Conservation (phyloP, 2,113 vertebrate genomes). For the Xiphorhynchus elegans region DNA sequence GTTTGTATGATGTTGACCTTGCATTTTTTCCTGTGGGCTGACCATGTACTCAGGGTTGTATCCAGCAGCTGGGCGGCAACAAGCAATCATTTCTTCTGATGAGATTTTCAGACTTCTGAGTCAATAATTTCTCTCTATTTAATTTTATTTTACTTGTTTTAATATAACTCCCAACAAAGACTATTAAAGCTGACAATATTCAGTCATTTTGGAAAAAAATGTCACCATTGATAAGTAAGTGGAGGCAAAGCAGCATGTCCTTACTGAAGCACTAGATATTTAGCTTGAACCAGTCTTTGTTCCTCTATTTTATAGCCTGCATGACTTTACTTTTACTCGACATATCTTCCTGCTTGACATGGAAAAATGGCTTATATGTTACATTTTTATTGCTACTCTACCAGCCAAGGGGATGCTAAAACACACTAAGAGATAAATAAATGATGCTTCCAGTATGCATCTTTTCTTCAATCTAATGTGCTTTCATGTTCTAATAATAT, state of each 20-base stretch:
- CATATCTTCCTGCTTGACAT: background rate
- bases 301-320: background rate
- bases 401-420: background rate
- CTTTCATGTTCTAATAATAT: slow-evolving; percentile 10
- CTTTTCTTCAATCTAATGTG: background rate
- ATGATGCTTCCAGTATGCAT: background rate
- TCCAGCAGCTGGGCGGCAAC: background rate
- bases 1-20: background rate
- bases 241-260: background rate
- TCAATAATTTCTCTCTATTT: background rate
- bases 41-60: background rate
- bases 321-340: background rate
- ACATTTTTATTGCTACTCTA: slow-evolving; percentile 10
- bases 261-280: background rate
- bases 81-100: background rate
- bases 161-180: background rate
- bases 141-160: background rate
- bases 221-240: background rate
- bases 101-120: background rate
- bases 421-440: background rate
- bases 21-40: background rate
- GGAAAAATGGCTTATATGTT: background rate
- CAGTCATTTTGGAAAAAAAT: background rate
- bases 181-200: background rate
- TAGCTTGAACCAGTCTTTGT: background rate